A percentile compares a stretch with the other conserved stretches of the same genome.
Conservation (phyloP, 2,797 vertebrate species). For the Chaenodraco wilsoni region DNA sequence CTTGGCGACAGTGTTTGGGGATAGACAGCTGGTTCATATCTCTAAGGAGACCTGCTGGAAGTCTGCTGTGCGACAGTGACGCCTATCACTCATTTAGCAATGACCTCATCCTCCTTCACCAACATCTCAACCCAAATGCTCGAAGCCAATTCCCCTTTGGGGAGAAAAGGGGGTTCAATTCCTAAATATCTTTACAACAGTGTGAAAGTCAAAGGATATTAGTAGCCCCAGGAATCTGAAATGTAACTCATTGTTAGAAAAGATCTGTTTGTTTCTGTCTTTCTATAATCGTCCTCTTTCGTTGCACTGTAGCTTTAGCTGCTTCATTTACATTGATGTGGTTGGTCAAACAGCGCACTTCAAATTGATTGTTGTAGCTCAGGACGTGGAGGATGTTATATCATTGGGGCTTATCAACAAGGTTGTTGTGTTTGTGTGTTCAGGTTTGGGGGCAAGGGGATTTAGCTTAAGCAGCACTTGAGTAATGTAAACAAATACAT, state of each 20-base stretch:
- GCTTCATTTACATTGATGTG: not conserved
- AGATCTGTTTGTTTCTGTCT: not conserved
- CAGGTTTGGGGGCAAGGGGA: constrained; percentile 2
- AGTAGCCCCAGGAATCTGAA: not conserved
- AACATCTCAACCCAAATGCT: constrained; percentile 31
- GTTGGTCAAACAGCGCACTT: not conserved
- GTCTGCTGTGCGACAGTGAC: constrained; percentile 70
- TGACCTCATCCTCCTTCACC: constrained; percentile 63
- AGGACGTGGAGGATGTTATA: constrained; percentile 11
- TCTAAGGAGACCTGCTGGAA: constrained; percentile 71
- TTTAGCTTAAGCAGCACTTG: constrained; percentile 18
- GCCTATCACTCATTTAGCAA: constrained; percentile 73
- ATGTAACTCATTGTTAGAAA: not conserved
- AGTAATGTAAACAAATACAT: constrained; percentile 26
- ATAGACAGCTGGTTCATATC: constrained; percentile 73
- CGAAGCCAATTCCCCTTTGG: not conserved
- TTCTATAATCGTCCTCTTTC: not conserved
- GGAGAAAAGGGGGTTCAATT: not conserved
- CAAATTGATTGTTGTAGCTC: constrained; percentile 11
- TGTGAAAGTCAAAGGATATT: not conserved
- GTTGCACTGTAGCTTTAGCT: not conserved
- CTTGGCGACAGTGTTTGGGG: constrained; percentile 64
- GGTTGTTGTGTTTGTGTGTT: constrained; percentile 23
- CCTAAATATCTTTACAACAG: not conserved
- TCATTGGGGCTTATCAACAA: constrained; percentile 30